Conservation (phyloP, 2,113 vertebrate genomes). For the Psettodes erumei region DNA sequence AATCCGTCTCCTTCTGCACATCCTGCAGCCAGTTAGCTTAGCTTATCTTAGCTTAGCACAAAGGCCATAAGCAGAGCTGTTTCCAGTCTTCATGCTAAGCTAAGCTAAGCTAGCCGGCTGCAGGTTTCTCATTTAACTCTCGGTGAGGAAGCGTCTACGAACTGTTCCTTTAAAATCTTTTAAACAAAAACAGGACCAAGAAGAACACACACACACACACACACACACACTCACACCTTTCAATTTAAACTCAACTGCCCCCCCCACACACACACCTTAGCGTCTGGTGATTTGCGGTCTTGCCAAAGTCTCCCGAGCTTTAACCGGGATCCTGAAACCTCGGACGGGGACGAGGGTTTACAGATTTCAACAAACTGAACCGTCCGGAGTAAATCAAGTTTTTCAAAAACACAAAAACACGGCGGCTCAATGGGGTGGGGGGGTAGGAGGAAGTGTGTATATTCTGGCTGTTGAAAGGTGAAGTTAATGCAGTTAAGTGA, state of each 20-base stretch:
- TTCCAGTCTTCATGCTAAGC: constrained; percentile 10
- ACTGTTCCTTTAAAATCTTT: background rate
- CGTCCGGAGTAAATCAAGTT: constrained; percentile 6
- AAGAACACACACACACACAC: background rate
- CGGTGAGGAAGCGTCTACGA: too few species aligned
- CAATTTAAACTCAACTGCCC: background rate
- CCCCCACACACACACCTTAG: background rate
- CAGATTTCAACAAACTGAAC: background rate
- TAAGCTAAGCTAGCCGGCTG: background rate
- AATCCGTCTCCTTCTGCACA: background rate
- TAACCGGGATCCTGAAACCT: background rate
- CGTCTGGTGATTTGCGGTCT: background rate
- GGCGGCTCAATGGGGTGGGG: background rate
- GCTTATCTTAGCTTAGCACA: constrained; percentile 38
- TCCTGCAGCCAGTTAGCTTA: constrained; percentile 2
- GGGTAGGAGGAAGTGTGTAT: background rate
- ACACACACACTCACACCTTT: background rate
- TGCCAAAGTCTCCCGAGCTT: constrained; percentile 23
- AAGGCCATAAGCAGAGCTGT: background rate
- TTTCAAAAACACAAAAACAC: background rate
- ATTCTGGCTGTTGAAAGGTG: background rate
- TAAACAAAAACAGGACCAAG: too few species aligned
- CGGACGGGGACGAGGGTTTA: too few species aligned
- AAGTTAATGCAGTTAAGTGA: constrained; percentile 13
- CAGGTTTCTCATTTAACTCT: background rate